phyloP scores from a whole-genome alignment of 2,888 invertebrate species.

The Orchesellides sinensis region DNA sequence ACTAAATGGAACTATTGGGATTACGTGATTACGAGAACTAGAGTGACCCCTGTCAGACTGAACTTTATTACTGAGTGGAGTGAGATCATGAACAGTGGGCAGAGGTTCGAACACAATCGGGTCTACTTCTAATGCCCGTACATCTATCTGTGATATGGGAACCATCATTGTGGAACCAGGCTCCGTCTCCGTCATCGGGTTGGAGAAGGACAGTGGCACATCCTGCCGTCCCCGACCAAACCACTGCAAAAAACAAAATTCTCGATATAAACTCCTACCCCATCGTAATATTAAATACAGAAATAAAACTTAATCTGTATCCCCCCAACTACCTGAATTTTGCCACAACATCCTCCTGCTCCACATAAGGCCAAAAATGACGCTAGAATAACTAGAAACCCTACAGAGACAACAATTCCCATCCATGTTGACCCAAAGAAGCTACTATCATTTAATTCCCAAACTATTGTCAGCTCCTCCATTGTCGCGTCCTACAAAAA shows the following conservation, averaged over 20 bases:
- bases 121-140: conserved; percentile 71
- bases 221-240: conserved; percentile 62
- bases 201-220: conserved; percentile 67
- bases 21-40: conserved; percentile 2
- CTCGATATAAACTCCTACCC: not conserved
- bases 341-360: conserved; percentile 68
- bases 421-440: conserved; percentile 36
- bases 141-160: conserved; percentile 73
- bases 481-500: conserved; percentile 6
- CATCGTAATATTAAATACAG: too few relatives aligned
- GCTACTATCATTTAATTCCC: conserved; percentile 1
- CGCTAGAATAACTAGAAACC: conserved; percentile 48
- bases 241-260: conserved; percentile 52
- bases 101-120: conserved; percentile 74
- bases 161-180: conserved; percentile 60
- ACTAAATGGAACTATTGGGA: conserved; percentile 67
- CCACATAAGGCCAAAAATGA: conserved; percentile 58
- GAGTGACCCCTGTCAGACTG: conserved; percentile 43
- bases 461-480: not conserved
- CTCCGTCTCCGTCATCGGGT: conserved; percentile 70
- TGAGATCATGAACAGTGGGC: conserved; percentile 71
- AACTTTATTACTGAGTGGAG: conserved; percentile 56
- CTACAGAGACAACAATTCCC: conserved; percentile 30
- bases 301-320: too few relatives aligned
- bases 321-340: conserved; percentile 61